Evolutionary conservation across 2,797 vertebrate genomes (phyloP).

Genomic region (Pterois miles): DNA sequence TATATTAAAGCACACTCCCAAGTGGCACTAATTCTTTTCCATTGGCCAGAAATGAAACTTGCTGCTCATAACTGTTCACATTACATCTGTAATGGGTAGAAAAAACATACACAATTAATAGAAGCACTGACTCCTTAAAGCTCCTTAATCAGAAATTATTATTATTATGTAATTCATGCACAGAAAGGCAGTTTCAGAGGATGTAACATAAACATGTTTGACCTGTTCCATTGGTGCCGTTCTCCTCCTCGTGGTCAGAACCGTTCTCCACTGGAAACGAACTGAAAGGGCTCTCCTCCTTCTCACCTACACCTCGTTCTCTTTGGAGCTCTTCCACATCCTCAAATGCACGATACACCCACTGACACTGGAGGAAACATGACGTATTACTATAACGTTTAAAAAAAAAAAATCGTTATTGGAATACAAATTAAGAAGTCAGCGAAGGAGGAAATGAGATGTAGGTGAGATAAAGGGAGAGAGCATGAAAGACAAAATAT

Average conservation of each 20-base stretch:
- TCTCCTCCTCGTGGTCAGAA: slow-evolving; percentile 80
- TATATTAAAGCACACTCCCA: not conserved
- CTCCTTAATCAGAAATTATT: not conserved
- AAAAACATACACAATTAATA: not conserved
- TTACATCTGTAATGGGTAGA: not conserved
- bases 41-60: not conserved
- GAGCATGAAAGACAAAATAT: not conserved
- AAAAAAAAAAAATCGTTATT: not conserved
- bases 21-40: not conserved
- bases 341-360: slow-evolving; percentile 93
- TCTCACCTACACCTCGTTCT: slow-evolving; percentile 41
- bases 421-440: not conserved
- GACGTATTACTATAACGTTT: not conserved
- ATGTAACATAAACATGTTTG: not conserved
- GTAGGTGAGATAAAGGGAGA: not conserved
- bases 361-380: slow-evolving; percentile 85
- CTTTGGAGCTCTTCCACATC: slow-evolving; percentile 86
- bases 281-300: slow-evolving; percentile 75
- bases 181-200: not conserved
- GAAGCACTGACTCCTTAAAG: not conserved
- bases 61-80: not conserved
- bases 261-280: slow-evolving; percentile 76
- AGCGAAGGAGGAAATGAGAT: not conserved
- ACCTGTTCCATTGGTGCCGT: slow-evolving; percentile 88
- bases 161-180: not conserved